Evolutionary conservation across 2,113 vertebrate species (phyloP).

Genomic region (Parus major): DNA sequence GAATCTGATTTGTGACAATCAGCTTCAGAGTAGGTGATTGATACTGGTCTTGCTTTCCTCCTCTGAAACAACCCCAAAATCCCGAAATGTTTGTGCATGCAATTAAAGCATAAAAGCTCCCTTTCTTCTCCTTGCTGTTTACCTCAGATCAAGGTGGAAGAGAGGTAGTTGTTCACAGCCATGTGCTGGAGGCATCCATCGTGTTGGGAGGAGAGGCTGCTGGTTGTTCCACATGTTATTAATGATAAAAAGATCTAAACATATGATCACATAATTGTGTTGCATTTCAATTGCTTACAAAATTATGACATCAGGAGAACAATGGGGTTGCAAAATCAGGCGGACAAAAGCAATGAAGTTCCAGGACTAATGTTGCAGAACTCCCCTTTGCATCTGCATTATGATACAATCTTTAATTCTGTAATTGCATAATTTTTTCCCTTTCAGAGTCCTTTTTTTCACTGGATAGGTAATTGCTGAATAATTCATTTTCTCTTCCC

Average conservation of each 20-base stretch:
- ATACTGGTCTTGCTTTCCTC: neutral
- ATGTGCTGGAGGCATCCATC: conserved; percentile 31
- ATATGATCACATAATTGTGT: conserved; percentile 27
- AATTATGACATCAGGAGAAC: conserved; percentile 45
- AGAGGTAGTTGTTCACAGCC: neutral
- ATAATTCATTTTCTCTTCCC: conserved; percentile 19
- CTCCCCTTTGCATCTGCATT: conserved; percentile 28
- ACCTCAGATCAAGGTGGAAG: neutral
- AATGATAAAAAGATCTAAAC: conserved; percentile 30
- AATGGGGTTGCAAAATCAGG: conserved; percentile 2
- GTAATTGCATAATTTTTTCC: conserved; percentile 28
- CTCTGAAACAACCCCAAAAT: neutral
- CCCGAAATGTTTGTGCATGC: neutral
- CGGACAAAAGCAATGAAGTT: neutral
- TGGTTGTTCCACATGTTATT: neutral
- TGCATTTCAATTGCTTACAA: conserved; percentile 20
- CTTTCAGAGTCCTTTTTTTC: neutral
- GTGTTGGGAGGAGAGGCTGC: neutral
- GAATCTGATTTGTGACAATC: neutral
- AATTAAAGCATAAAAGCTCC: neutral
- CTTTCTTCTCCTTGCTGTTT: neutral
- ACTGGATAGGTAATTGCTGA: neutral
- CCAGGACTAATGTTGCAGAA: neutral
- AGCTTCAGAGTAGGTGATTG: neutral
- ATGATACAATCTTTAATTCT: conserved; percentile 53